Base-by-base conservation (phyloP, 2,113 vertebrate species). In the Puffinus mauretanicus region DNA sequence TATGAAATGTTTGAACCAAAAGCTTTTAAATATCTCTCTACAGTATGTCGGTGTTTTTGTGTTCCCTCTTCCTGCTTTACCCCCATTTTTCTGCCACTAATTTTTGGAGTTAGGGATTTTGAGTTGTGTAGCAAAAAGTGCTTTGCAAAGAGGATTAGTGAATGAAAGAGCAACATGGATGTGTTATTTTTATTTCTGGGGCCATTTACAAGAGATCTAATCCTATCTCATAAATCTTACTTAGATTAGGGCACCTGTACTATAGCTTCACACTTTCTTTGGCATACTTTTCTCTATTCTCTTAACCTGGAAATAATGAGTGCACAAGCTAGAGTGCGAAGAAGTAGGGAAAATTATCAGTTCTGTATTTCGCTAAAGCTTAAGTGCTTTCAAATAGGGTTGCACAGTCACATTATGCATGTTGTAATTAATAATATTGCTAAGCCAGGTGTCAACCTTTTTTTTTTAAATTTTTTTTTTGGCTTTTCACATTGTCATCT, bases 1-100 rank as follows among this genome's bases (percentile, higher is more conserved):
- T 54, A 73, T 66, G 30, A 85, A 93, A 77, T 90, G 75, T 88
- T 93, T 93, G 38, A 93, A 93, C 26, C 19, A 44, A 85, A 90
- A 80, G 20, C 66, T 73, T 85, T 85, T 47, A 79, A 72, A n/a
- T 94, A 25, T 36, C 24, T 69, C 27, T 57, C 2, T 87, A 4
- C 27, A 81, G 11, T 86, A 47, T 26, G 19, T 32, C 3, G 4
- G 2, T 84, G 38, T 3, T 61, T 84, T 84, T 91, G 16, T 67
- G 13, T 83, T 89, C 13, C 26, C 6, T 71, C 8, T 81, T 81
- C 18, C 24, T 57, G 22, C n/a, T 61, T 90, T 40, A 11, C 8
- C 4, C 24, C 18, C 4, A 3, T 47, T 85, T 83, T 89, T 76
- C 46, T 89, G 34, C 15, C 12, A 25, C 61, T 82, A 10, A 29